Evolutionary conservation across 2,113 vertebrate genomes (phyloP), one percentile per base, ranked within the genome.

Genomic region (Xiphias gladius): DNA sequence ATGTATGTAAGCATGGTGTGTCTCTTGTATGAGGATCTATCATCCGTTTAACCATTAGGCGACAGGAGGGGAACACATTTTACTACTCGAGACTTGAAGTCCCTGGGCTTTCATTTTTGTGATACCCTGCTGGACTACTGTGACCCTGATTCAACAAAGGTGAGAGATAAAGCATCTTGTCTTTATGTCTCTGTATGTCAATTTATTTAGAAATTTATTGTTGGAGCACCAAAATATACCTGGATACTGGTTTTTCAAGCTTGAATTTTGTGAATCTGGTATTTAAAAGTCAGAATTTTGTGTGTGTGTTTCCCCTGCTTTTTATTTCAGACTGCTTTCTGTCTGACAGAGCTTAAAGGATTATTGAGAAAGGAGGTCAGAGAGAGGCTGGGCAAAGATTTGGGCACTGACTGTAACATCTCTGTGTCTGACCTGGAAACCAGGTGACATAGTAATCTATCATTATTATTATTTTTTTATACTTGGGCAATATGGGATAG

Each of bases 101-200:
- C 96, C 0, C 80, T 99, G 62, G 98, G 97, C 22, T 96, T 94
- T 79, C 95, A 92, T 63, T 92, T 99, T 74, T 97, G 98, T 55
- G 97, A 99, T 94, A 97, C 97, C 0, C 92, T 99, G n/a, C 93
- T 99, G 0, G 97, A 99, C 81, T 97, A 96, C 92, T 98, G 95
- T 10, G 96, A 98, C 88, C 97, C 98, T 0, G 95, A 97, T n/a
- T 91, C 90, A 0, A 59, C 94, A 37, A 99, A 99, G 96, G 98
- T 98, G 84, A 74, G 72, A 0, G 54, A 73, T 24, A 13, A 63
- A 71, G 22, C 20, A 41, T 13, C 20, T 9, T 30, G 7, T 64
- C 22, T 43, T 2, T 13, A 12, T 9, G 1, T 20, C 7, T 55
- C 69, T 41, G 2, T 55, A 73, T 35, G 2, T 43, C 41, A 43